Percentiles rank a stretch among this genome's conserved stretches.
These are phyloP conservation scores for Hydroisotoma schaefferi DNA, from an alignment of 2,888 invertebrate genomes.

Conservation along the genomic window DNA sequence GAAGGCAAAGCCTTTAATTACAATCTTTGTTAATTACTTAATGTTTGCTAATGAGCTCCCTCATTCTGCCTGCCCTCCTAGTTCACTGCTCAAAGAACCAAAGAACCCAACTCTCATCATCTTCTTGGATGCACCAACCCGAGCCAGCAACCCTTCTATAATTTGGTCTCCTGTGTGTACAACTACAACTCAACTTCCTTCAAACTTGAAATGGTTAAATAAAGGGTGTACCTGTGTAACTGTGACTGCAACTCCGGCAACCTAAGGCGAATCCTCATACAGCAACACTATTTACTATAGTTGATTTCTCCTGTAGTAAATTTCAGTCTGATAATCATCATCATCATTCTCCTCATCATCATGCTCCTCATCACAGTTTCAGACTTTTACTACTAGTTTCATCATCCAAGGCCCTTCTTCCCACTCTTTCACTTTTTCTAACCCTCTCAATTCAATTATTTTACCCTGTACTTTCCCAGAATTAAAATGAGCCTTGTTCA, in stretches of 20 bases:
- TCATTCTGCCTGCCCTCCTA: constrained; percentile 16
- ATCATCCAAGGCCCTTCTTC: too few species aligned
- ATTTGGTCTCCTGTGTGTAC: too few species aligned
- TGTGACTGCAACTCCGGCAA: too few species aligned
- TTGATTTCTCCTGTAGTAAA: too few species aligned
- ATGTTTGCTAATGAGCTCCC: constrained; percentile 48
- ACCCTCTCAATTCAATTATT: neutral
- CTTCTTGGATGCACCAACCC: too few species aligned
- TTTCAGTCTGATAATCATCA: neutral
- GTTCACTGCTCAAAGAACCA: neutral
- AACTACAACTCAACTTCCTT: too few species aligned
- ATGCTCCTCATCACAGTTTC: too few species aligned
- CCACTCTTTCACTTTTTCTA: neutral
- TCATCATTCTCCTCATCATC: neutral
- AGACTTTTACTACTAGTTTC: too few species aligned
- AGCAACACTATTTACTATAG: neutral
- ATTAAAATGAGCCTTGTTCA: neutral
- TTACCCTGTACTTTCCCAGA: neutral
- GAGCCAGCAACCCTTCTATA: too few species aligned
- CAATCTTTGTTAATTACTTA: constrained; percentile 49
- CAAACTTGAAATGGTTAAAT: too few species aligned
- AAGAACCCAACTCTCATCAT: neutral
- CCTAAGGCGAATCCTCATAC: too few species aligned
- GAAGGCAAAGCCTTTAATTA: constrained; percentile 40
- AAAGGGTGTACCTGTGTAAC: too few species aligned